These are phyloP conservation scores for Malurus leucopterus DNA, from an alignment of 2,797 vertebrate genomes.

Conservation along the genomic window DNA sequence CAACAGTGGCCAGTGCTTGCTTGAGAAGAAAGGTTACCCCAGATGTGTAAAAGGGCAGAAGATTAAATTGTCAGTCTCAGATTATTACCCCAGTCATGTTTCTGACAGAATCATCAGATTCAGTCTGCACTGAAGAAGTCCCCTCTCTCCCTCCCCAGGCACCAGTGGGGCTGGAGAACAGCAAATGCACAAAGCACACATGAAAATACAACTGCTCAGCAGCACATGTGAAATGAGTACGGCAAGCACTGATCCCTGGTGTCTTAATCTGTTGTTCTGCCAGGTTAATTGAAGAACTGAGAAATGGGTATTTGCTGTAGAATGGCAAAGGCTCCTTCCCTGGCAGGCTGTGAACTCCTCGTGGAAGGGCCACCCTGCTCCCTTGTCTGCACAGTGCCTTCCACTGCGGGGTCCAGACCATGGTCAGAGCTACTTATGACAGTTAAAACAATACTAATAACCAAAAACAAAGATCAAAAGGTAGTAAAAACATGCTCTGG, in stretches of 20 bases:
- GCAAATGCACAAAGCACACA: background rate
- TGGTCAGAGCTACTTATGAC: background rate
- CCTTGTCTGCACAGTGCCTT: background rate
- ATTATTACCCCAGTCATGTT: background rate
- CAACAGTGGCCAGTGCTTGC: background rate
- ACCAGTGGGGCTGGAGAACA: background rate
- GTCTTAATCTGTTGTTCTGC: background rate
- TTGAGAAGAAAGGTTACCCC: background rate
- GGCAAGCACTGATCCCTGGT: background rate
- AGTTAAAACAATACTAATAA: background rate
- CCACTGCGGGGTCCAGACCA: fast-evolving
- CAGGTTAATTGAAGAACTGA: background rate
- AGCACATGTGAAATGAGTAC: background rate
- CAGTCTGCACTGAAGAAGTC: background rate
- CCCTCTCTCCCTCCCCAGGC: background rate
- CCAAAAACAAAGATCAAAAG: background rate
- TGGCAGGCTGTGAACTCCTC: background rate
- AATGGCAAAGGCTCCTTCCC: background rate
- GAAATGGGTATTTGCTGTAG: background rate
- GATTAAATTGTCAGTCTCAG: background rate
- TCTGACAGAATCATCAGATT: background rate
- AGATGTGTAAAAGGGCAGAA: background rate
- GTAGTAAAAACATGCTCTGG: fast-evolving
- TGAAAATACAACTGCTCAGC: background rate
- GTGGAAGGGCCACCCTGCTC: background rate